Evolutionary conservation across 2,888 invertebrate species (phyloP).

Genomic region (Acrobasis suavella): DNA sequence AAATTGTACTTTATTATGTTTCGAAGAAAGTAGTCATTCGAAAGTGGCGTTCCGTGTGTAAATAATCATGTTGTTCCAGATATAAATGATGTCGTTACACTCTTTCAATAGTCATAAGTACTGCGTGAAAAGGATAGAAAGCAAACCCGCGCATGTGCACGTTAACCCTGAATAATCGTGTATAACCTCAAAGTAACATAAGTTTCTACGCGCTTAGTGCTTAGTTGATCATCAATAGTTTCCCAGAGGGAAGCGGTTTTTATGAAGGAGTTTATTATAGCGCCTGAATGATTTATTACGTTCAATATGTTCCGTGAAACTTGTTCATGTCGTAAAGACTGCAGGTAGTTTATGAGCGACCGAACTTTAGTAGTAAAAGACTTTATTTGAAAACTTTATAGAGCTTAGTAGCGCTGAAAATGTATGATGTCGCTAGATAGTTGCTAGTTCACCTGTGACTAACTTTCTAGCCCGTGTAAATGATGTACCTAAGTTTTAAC

Average conservation of each 20-base stretch:
- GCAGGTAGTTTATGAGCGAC: conserved; percentile 7
- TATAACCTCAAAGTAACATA: conserved; percentile 58
- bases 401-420: conserved; percentile 8
- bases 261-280: conserved; percentile 43
- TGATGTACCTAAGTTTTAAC: too few relatives aligned
- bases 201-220: conserved; percentile 49
- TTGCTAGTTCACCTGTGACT: not conserved
- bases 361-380: conserved; percentile 4
- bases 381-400: conserved; percentile 21
- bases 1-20: conserved; percentile 43
- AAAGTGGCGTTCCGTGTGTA: conserved; percentile 35
- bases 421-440: conserved; percentile 13
- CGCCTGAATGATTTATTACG: conserved; percentile 31
- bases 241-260: conserved; percentile 43
- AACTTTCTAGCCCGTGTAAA: too few relatives aligned
- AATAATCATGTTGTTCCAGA: conserved; percentile 53
- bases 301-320: conserved; percentile 29
- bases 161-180: conserved; percentile 44
- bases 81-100: conserved; percentile 50
- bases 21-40: conserved; percentile 38
- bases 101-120: conserved; percentile 40
- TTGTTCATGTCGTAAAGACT: conserved; percentile 10
- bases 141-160: conserved; percentile 60
- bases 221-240: conserved; percentile 59
- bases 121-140: conserved; percentile 45